Evolutionary conservation across 1,140 invertebrate species (phyloP).

Genomic region (Zaprionus vittiger): DNA sequence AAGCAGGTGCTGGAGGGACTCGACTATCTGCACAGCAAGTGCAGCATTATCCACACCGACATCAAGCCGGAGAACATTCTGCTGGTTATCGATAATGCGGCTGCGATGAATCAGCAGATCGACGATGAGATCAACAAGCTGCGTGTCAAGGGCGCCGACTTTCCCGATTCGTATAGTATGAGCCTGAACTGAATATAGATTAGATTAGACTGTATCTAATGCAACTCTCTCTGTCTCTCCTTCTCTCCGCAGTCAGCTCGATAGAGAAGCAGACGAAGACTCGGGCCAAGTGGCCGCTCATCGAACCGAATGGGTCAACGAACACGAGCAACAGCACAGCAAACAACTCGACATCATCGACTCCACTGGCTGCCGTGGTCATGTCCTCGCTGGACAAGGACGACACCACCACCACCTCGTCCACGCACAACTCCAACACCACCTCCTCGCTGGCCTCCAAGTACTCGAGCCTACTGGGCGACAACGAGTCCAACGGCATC

Average conservation of each 20-base stretch:
- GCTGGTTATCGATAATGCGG: constrained; percentile 93
- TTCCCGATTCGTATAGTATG: constrained; percentile 84
- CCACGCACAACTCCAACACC: constrained; percentile 79
- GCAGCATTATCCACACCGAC: constrained; percentile 99
- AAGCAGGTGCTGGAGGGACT: constrained; percentile 97
- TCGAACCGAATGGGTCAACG: constrained; percentile 76
- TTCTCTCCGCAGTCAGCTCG: constrained; percentile 68
- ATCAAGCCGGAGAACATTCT: constrained; percentile 99
- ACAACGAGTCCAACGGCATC: constrained; percentile 74
- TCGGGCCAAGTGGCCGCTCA: constrained; percentile 78
- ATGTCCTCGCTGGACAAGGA: constrained; percentile 79
- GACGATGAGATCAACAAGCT: constrained; percentile 93
- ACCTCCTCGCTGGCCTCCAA: constrained; percentile 80
- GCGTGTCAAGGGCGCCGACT: constrained; percentile 86
- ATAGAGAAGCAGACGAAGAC: constrained; percentile 83
- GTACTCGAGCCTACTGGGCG: constrained; percentile 76
- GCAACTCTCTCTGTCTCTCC: background rate
- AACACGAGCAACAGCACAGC: constrained; percentile 80
- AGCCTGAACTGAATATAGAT: background rate
- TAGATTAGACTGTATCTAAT: background rate
- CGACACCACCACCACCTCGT: constrained; percentile 72
- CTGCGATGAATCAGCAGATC: constrained; percentile 94
- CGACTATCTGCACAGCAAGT: constrained; percentile 98
- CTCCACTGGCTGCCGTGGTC: constrained; percentile 70
- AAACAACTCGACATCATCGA: constrained; percentile 79